Conservation (phyloP, 2,888 invertebrate genomes). For the Actias luna region DNA sequence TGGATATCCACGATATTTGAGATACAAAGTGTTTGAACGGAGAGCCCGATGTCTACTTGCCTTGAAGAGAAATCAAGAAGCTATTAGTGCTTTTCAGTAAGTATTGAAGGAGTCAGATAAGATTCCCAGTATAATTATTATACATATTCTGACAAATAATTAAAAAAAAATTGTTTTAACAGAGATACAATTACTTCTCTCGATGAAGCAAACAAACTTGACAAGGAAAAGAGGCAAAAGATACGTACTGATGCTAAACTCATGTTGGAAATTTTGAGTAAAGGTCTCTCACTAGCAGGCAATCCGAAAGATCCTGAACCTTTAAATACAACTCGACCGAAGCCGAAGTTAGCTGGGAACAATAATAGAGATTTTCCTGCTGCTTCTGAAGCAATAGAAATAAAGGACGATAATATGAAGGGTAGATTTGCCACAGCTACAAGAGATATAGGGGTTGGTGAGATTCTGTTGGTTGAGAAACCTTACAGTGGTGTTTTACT, state of each 20-base stretch:
- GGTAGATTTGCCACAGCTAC: slow-evolving; percentile 89
- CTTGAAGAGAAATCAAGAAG: slow-evolving; percentile 84
- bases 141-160: not conserved
- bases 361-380: slow-evolving; percentile 74
- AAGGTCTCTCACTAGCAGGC: slow-evolving; percentile 78
- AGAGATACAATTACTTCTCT: slow-evolving; percentile 85
- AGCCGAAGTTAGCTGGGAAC: slow-evolving; percentile 69
- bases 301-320: slow-evolving; percentile 63
- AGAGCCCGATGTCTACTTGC: slow-evolving; percentile 87
- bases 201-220: slow-evolving; percentile 83
- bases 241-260: slow-evolving; percentile 85
- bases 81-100: slow-evolving; percentile 84
- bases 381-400: slow-evolving; percentile 83
- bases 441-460: slow-evolving; percentile 86
- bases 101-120: slow-evolving; percentile 26
- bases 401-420: slow-evolving; percentile 82
- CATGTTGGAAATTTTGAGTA: slow-evolving; percentile 86
- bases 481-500: slow-evolving; percentile 87
- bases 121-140: not conserved
- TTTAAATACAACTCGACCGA: slow-evolving; percentile 57
- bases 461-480: slow-evolving; percentile 86
- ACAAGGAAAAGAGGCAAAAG: slow-evolving; percentile 83
- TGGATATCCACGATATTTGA: slow-evolving; percentile 86
- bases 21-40: slow-evolving; percentile 89
- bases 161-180: slow-evolving; percentile 27